Percentiles rank a stretch among this genome's conserved stretches.
Evolutionary conservation across 35 echinoderm and acorn worm genomes (phyloP).

Genomic region (Anneissia japonica): DNA sequence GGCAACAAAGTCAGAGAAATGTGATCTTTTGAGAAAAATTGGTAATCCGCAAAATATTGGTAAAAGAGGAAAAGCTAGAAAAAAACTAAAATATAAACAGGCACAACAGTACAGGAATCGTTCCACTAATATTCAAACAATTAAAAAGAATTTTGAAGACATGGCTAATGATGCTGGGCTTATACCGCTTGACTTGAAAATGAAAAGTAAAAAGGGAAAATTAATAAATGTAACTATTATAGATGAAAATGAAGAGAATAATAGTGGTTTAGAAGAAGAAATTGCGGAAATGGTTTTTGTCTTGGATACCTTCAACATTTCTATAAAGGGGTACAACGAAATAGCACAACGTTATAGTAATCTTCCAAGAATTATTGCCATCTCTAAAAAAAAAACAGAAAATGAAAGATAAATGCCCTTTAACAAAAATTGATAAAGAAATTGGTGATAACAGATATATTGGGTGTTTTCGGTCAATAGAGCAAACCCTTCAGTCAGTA

Average conservation of each 20-base stretch:
- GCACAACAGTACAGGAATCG: too few relatives aligned
- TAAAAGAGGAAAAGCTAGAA: too few relatives aligned
- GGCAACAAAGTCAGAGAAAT: too few relatives aligned
- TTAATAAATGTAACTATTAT: not conserved
- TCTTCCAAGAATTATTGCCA: constrained; percentile 16
- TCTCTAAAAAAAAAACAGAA: not conserved
- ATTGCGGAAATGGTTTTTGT: constrained; percentile 37
- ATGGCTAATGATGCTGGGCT: constrained; percentile 10
- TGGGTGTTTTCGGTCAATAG: not conserved
- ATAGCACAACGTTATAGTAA: constrained; percentile 15
- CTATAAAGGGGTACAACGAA: constrained; percentile 48
- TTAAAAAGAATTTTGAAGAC: constrained; percentile 6
- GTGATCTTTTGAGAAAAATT: too few relatives aligned
- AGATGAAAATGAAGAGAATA: not conserved
- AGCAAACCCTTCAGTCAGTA: not conserved
- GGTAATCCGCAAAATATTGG: too few relatives aligned
- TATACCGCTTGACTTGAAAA: not conserved
- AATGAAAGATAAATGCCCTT: not conserved
- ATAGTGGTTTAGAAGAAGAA: not conserved
- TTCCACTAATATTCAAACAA: too few relatives aligned
- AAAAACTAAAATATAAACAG: too few relatives aligned
- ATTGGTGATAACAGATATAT: too few relatives aligned
- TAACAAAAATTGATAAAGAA: too few relatives aligned
- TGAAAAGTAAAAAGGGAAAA: constrained; percentile 14
- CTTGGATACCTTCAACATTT: constrained; percentile 54